Base-by-base conservation (phyloP, 2,113 vertebrate species). In the Nestor notabilis region DNA sequence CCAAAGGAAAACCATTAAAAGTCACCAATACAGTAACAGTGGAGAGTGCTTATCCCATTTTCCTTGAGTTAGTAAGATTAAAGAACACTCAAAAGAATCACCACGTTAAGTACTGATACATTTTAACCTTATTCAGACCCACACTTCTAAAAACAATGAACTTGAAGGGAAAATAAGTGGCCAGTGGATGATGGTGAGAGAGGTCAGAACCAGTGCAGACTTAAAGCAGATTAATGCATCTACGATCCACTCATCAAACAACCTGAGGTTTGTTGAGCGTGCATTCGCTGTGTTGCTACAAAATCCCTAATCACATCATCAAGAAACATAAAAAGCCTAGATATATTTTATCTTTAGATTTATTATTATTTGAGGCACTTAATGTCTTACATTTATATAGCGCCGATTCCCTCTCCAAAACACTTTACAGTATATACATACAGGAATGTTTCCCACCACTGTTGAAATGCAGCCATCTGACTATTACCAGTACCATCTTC, bases 321-420 rank as follows among this genome's bases (percentile, higher is more conserved):
- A 96, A 96, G 33, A 96, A 89, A 78, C 29, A 93, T 37, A 50
- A 70, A 72, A 87, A 90, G 72, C 23, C 35, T 80, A 76, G 37
- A 60, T 35, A 18, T 4, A 49, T 76, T 87, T 96, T 79, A 72
- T 72, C 78, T 90, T 95, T 71, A 96, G 84, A 69, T 97, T 97
- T 97, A 97, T 97, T 97, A 97, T 97, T 97, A 96, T 96, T 97
- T 96, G 97, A 97, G 97, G 97, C 97, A 97, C 96, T 97, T 97
- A 91, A 97, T 94, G 90, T 95, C 74, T 93, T 96, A 96, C 96
- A 97, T 95, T 97, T 96, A 95, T 86, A 95, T 89, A 96, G 96
- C 80, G 95, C 92, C 94, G 55, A 78, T 96, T 90, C 83, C 90
- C 92, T 82, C 87, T 96, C 64, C 82, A 83, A 89, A 94, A 58